Conservation (phyloP, 2,797 vertebrate species). For the Austrolebias charrua region DNA sequence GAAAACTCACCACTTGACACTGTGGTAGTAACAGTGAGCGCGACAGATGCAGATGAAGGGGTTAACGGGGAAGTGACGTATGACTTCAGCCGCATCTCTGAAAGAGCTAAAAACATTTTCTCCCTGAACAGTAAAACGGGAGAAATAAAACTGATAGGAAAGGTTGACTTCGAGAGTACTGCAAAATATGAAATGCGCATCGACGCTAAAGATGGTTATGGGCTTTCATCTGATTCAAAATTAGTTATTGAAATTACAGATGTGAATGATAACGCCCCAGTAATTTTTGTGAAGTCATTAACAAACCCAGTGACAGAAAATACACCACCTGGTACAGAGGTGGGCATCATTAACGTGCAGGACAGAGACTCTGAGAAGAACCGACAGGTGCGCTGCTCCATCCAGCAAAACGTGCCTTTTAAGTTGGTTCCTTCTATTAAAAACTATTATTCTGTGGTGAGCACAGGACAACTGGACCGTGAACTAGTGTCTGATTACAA, state of each 20-base stretch:
- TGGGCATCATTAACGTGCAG: too few species aligned
- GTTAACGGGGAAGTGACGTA: slow-evolving; percentile 57
- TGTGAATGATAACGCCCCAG: slow-evolving; percentile 16
- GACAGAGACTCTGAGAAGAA: too few species aligned
- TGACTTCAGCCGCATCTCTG: slow-evolving; percentile 68
- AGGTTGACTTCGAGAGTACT: slow-evolving; percentile 55
- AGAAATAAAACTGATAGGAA: slow-evolving; percentile 48
- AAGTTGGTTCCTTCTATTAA: too few species aligned
- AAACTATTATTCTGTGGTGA: too few species aligned
- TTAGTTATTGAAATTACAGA: slow-evolving; percentile 58
- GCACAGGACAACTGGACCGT: too few species aligned
- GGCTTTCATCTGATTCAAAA: slow-evolving; percentile 42
- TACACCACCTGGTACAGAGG: too few species aligned
- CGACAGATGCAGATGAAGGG: slow-evolving; percentile 68
- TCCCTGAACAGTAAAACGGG: slow-evolving; percentile 60
- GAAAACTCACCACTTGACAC: slow-evolving; percentile 50
- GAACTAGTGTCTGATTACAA: too few species aligned
- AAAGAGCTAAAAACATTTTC: slow-evolving; percentile 53
- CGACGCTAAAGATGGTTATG: slow-evolving; percentile 62
- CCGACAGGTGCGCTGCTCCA: too few species aligned
- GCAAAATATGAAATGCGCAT: slow-evolving; percentile 52
- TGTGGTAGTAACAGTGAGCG: slow-evolving; percentile 38
- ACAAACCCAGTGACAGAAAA: rapidly evolving
- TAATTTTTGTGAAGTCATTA: rapidly evolving
- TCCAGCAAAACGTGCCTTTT: too few species aligned